phyloP scores from a whole-genome alignment of 2,797 vertebrate genomes.

The Poecilia wingei region DNA sequence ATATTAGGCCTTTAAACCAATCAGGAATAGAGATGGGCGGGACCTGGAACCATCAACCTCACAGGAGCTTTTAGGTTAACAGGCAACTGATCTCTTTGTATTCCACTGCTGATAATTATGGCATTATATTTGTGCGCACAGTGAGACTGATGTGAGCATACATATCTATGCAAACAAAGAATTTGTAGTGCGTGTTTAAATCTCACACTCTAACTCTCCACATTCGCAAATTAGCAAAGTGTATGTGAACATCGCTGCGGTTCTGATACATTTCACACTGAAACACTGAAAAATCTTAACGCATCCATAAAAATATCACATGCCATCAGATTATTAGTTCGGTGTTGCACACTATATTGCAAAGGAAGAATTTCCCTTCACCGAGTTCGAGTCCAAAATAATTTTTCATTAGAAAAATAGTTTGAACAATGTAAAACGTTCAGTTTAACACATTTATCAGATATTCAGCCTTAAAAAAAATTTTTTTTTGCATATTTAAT shows the following conservation, averaged over 20 bases:
- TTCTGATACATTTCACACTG: background rate
- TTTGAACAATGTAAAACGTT: background rate
- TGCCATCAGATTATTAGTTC: background rate
- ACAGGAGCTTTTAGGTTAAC: too few relatives aligned
- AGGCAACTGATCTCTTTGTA: too few relatives aligned
- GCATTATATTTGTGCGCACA: background rate
- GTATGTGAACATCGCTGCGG: background rate
- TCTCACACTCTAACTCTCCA: background rate
- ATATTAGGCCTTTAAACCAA: background rate
- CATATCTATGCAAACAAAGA: background rate
- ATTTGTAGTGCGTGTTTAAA: background rate
- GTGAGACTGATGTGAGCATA: background rate
- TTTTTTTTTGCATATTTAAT: background rate
- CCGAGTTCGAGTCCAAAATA: background rate
- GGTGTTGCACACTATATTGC: background rate
- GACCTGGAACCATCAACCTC: too few relatives aligned
- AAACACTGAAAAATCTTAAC: background rate
- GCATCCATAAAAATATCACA: background rate
- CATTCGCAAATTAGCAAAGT: background rate
- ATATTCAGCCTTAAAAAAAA: background rate
- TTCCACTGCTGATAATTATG: too few relatives aligned
- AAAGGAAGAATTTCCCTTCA: background rate
- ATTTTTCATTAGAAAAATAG: background rate
- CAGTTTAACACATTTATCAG: background rate
- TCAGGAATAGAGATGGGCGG: background rate